Evolutionary conservation across 2,113 vertebrate species (phyloP), one percentile per base, ranked within the genome.

Genomic region (Verasper variegatus): DNA sequence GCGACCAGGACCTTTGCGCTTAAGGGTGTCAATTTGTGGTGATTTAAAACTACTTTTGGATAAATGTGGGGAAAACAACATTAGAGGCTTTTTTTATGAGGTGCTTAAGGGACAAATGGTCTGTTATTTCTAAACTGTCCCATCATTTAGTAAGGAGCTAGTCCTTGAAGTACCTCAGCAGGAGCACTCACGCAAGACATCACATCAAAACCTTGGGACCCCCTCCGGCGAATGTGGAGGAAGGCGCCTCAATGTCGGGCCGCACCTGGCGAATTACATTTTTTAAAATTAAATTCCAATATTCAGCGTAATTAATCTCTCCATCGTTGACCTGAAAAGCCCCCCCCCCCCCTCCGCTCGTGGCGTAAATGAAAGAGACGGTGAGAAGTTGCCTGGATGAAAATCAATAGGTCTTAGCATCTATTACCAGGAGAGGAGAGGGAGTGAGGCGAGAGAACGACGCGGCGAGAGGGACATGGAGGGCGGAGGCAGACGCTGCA

Each of bases 401-500:
- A 89, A 92, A 93, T 94, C 88, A 79, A 92, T 92, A 89, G 75
- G 71, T 82, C 89, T 89, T 31, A 31, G 27, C 84, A 62, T 86
- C 81, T 79, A 88, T 85, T 91, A 86, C 74, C 60, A 80, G 83
- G n/a, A 70, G 84, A 75, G 79, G 75, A 88, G 74, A 70, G 64
- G 60, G 78, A 89, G 61, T 37, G 81, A 83, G 69, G 61, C 51
- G 51, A 9, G 49, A 14, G 49, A 51, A 20, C 14, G 45, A 15
- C 3, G 11, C 3, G 45, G 45, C 13, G 3, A 45, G 42, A 14
- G 42, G 42, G 42, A 81, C 60, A 63, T 18, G 20, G 72, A 42
- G 3, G 4, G 27, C 4, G 27, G 27, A 2, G 2, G 24, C 24
- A 24, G 24, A 0, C 11, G 42, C 42, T 2, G 69, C 27, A 10